A percentile compares a stretch with the other conserved stretches of the same genome.
Evolutionary conservation across 2,888 invertebrate genomes (phyloP).

Genomic region (Microplitis manilae): DNA sequence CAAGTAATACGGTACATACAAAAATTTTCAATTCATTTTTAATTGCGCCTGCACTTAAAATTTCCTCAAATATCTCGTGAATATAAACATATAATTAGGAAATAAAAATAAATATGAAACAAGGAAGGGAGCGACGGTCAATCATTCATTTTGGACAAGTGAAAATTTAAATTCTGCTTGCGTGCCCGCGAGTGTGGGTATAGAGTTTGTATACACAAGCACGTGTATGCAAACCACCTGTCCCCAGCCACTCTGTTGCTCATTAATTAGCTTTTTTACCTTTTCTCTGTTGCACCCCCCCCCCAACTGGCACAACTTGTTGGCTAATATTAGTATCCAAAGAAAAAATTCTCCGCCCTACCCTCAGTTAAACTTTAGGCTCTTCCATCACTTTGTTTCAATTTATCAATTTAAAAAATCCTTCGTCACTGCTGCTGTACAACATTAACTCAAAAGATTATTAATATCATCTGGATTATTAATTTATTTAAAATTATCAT

Average conservation of each 20-base stretch:
- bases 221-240: slow-evolving; percentile 63
- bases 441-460: neutral
- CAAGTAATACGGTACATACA: too few relatives aligned
- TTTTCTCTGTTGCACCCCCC: slow-evolving; percentile 26
- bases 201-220: slow-evolving; percentile 54
- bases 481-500: slow-evolving; percentile 37
- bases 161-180: slow-evolving; percentile 65
- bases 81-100: neutral
- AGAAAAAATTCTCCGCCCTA: too few relatives aligned
- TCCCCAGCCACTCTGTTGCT: slow-evolving; percentile 50
- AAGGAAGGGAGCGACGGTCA: slow-evolving; percentile 46
- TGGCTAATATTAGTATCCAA: too few relatives aligned
- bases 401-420: too few relatives aligned
- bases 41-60: too few relatives aligned
- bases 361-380: too few relatives aligned
- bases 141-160: slow-evolving; percentile 54
- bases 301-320: too few relatives aligned
- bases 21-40: too few relatives aligned
- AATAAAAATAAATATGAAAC: neutral
- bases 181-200: slow-evolving; percentile 51
- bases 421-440: slow-evolving; percentile 18
- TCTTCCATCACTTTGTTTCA: too few relatives aligned
- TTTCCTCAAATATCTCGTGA: neutral
- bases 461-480: slow-evolving; percentile 20
- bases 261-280: slow-evolving; percentile 50